Conservation (phyloP, 35 echinoderm and acorn worm genomes). For the Antedon bifida region DNA sequence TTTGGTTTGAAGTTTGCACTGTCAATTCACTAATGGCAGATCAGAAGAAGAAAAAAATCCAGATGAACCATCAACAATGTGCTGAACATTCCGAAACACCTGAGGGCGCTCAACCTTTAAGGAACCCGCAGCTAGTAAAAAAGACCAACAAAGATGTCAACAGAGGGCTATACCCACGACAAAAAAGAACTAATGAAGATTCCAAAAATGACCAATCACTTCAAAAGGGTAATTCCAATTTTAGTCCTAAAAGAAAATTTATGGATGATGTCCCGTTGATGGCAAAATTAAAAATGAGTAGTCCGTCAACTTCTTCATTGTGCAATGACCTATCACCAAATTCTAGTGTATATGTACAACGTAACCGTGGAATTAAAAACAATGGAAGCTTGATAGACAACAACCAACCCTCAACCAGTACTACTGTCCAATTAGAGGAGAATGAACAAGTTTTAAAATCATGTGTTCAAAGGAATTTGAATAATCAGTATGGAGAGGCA, state of each 20-base stretch:
- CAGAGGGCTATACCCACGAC: constrained; percentile 41
- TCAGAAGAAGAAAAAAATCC: constrained; percentile 13
- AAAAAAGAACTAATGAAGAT: not conserved
- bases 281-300: not conserved
- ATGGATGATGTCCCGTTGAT: not conserved
- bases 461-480: too few species aligned
- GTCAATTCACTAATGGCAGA: not conserved
- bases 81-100: constrained; percentile 12
- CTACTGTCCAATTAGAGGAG: too few species aligned
- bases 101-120: constrained; percentile 28
- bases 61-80: constrained; percentile 29
- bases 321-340: too few species aligned
- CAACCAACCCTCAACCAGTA: too few species aligned
- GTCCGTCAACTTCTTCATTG: not conserved
- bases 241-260: not conserved
- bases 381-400: too few species aligned
- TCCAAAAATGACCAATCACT: not conserved
- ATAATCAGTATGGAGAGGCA: too few species aligned
- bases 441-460: too few species aligned
- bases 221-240: not conserved
- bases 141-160: constrained; percentile 27
- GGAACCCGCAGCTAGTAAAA: constrained; percentile 16
- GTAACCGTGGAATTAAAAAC: too few species aligned
- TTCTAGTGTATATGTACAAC: too few species aligned
- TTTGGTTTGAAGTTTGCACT: not conserved